Conservation (phyloP, 2,888 invertebrate genomes). For the Aphrophora alni region DNA sequence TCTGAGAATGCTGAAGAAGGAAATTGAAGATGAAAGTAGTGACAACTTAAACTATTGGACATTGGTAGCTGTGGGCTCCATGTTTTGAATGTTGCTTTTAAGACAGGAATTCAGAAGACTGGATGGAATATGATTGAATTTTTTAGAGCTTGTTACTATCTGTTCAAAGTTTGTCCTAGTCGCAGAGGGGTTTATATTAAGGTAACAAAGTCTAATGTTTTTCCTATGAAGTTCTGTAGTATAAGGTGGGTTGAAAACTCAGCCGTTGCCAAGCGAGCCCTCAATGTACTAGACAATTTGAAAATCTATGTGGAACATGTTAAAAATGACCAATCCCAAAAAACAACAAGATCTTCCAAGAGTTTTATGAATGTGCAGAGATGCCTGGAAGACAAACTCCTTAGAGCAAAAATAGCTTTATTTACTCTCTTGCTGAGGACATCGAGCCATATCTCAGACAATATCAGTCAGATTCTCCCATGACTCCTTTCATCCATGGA, state of each 20-base stretch:
- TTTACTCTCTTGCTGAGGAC: constrained; percentile 37
- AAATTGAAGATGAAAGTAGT: constrained; percentile 22
- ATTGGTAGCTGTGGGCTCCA: constrained; percentile 31
- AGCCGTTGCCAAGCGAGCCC: constrained; percentile 41
- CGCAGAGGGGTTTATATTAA: constrained; percentile 31
- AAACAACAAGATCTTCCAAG: not conserved
- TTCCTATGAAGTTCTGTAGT: constrained; percentile 40
- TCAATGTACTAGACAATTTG: constrained; percentile 32
- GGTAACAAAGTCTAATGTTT: constrained; percentile 23
- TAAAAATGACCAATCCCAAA: constrained; percentile 10
- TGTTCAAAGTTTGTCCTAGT: constrained; percentile 39
- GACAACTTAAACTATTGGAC: not conserved
- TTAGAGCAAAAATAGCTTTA: constrained; percentile 38
- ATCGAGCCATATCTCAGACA: constrained; percentile 36
- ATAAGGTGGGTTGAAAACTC: constrained; percentile 41
- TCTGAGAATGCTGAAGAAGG: constrained; percentile 24
- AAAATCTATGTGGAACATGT: constrained; percentile 30
- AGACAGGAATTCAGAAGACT: constrained; percentile 18
- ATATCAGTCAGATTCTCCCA: constrained; percentile 36
- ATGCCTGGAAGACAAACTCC: constrained; percentile 29
- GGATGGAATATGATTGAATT: constrained; percentile 34
- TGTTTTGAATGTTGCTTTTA: constrained; percentile 27
- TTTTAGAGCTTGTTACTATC: constrained; percentile 32
- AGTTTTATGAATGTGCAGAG: constrained; percentile 17
- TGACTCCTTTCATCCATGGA: constrained; percentile 37